These are phyloP conservation scores for Drosophila baimaii DNA, from an alignment of 1,140 invertebrate species.

Conservation along the genomic window DNA sequence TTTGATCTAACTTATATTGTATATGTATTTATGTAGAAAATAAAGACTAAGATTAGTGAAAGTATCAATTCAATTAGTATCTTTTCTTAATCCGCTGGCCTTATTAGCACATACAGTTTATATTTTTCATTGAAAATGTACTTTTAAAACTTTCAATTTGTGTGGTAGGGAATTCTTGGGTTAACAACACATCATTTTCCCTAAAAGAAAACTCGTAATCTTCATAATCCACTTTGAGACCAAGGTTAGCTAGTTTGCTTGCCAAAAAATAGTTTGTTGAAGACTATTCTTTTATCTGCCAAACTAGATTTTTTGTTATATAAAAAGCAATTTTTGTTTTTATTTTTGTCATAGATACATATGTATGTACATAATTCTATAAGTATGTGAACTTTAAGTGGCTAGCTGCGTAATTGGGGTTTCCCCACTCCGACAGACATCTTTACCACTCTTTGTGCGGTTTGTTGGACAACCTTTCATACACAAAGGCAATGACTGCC, in stretches of 20 bases:
- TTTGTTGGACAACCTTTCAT: not conserved
- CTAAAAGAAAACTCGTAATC: not conserved
- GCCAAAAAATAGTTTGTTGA: not conserved
- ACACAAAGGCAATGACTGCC: not conserved
- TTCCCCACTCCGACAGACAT: not conserved
- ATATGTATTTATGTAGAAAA: slow-evolving; percentile 57
- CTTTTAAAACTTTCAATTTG: not conserved
- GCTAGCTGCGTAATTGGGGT: not conserved
- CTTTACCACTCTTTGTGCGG: not conserved
- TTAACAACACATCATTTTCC: too few species aligned
- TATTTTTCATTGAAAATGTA: not conserved
- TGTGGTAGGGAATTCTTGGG: not conserved
- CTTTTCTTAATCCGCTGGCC: not conserved
- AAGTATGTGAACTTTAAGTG: not conserved
- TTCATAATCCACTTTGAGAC: too few species aligned
- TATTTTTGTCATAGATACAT: too few species aligned
- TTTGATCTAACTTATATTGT: slow-evolving; percentile 33
- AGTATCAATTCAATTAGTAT: not conserved
- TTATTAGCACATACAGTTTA: not conserved
- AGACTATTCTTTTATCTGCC: not conserved
- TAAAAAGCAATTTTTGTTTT: not conserved
- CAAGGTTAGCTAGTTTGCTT: not conserved
- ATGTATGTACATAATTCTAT: not conserved
- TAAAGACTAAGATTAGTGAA: slow-evolving; percentile 36
- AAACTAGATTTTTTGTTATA: not conserved